Evolutionary conservation across 2,113 vertebrate genomes (phyloP).

Genomic region (Nothoprocta perdicaria): DNA sequence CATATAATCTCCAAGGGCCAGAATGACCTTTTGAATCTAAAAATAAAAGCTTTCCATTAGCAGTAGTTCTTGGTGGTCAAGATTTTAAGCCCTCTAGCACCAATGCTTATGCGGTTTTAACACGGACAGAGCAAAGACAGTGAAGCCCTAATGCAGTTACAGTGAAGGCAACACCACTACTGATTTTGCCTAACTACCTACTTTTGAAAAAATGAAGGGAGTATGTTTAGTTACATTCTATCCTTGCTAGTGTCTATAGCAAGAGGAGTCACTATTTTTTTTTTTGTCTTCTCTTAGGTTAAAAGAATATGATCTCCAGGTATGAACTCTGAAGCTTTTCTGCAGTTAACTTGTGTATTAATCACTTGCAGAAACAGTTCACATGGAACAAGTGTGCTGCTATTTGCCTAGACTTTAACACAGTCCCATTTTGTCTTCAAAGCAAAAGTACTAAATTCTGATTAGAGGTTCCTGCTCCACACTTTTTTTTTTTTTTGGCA

Average conservation of each 20-base stretch:
- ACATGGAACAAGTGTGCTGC: rapidly evolving
- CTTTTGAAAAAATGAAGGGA: rapidly evolving
- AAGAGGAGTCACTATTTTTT: rapidly evolving
- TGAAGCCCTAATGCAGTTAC: rapidly evolving
- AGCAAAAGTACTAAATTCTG: background rate
- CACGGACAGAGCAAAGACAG: background rate
- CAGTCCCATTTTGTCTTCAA: background rate
- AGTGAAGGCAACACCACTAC: background rate
- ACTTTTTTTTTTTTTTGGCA: no score
- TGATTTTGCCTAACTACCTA: rapidly evolving
- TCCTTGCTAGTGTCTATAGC: background rate
- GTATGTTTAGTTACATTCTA: rapidly evolving
- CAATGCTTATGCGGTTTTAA: background rate
- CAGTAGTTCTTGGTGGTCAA: background rate
- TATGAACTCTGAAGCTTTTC: background rate
- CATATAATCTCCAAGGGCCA: conserved; percentile 91
- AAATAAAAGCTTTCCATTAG: conserved; percentile 29
- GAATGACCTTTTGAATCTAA: conserved; percentile 90
- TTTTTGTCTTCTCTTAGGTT: no score
- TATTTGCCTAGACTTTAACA: background rate
- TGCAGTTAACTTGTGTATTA: rapidly evolving
- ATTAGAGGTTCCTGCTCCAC: background rate
- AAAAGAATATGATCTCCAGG: background rate
- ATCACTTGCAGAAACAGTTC: background rate
- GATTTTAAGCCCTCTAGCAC: background rate